Conservation (phyloP, 2,113 vertebrate genomes). For the Petromus typicus region DNA sequence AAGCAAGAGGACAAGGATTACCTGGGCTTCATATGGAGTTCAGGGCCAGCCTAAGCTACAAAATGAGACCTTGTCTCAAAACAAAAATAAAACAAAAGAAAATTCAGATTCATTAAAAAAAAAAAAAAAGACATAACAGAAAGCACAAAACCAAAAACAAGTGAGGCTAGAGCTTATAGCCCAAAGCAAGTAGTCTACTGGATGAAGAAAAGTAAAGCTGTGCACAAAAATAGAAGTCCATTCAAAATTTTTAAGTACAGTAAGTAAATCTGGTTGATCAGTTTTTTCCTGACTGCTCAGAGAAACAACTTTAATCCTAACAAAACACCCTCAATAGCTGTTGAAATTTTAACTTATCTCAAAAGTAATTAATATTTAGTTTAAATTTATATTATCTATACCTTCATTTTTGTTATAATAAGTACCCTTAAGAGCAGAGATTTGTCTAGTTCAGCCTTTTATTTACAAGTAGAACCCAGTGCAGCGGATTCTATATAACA, state of each 20-base stretch:
- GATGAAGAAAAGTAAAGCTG: background rate
- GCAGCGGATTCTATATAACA: background rate
- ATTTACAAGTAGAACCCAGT: background rate
- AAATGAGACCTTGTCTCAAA: background rate
- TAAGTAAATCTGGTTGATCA: background rate
- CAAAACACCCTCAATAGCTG: background rate
- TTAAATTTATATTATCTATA: background rate
- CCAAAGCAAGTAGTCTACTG: background rate
- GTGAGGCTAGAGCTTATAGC: background rate
- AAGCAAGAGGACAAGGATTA: too few relatives aligned
- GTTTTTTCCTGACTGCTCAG: background rate
- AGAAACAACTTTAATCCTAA: background rate
- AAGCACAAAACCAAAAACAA: constrained; percentile 3
- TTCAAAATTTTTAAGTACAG: background rate
- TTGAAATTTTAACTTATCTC: constrained; percentile 1
- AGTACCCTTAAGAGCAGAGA: background rate
- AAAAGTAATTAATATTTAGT: background rate
- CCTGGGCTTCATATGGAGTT: too few relatives aligned
- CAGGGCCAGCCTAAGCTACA: background rate
- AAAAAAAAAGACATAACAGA: background rate
- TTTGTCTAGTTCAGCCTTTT: background rate
- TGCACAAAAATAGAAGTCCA: background rate
- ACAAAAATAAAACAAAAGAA: too few relatives aligned
- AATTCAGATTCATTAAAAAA: too few relatives aligned
- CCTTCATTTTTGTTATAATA: background rate